Evolutionary conservation across 2,113 vertebrate species (phyloP), one percentile per base, ranked within the genome.

Genomic region (Oreochromis spilurus): DNA sequence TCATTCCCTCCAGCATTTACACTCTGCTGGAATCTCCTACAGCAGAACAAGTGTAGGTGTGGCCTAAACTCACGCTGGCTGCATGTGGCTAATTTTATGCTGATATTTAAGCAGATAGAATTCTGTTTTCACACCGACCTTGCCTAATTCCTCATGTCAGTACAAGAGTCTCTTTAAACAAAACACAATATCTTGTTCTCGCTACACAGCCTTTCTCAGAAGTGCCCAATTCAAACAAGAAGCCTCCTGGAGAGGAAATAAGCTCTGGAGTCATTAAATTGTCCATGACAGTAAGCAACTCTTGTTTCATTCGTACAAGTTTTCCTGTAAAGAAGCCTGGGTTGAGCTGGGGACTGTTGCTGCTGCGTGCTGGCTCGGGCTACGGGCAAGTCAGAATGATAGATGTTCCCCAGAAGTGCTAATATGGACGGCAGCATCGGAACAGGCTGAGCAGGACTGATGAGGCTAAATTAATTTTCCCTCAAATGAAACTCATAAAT

Each of bases 401-500:
- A 91, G 94, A 96, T 95, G 94, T 87, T 93, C 91, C 88, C 84
- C 88, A 94, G 89, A 91, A 95, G 91, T 86, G 92, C 91, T 94
- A 94, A 94, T 92, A 92, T 90, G 91, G 92, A 95, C 75, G 50
- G 91, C 89, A 90, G 87, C 84, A 82, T 91, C 60, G 60, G 91
- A 94, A 87, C 89, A 90, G 89, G 88, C 87, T 77, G 83, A 89
- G 72, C 72, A 77, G 89, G 89, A 94, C 87, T 91, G 93, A 95
- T 90, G 92, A 92, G 82, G 88, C 91, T 90, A 94, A 95, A 95
- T 95, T 94, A 93, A 96, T 95, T 96, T 96, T 89, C 89, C 79
- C 91, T 86, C 89, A 88, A 95, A 96, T 95, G 93, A 93, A 95
- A 93, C 40, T 92, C 90, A 92, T 96, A 95, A 94, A 96, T 96